Evolutionary conservation across 2,888 invertebrate species (phyloP), one percentile per base, ranked within the genome.

Genomic region (Chalcosyrphus nemorum): DNA sequence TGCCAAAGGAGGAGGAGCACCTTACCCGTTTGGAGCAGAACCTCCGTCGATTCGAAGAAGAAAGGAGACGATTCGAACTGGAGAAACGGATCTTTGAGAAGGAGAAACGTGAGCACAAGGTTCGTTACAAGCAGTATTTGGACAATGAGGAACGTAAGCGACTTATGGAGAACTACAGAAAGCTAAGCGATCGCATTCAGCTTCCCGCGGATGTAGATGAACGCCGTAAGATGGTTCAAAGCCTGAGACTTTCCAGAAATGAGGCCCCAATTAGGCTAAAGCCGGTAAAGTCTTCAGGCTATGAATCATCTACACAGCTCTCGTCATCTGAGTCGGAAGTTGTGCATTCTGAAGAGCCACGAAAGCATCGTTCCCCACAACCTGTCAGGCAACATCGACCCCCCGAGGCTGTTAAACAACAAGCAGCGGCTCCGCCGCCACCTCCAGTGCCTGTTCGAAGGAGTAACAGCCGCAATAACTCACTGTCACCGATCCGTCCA

Each of bases 21-120:
- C 82, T 90, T 0, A 89, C 88, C 11, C 89, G 91, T 0, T 86
- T 91, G 29, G 91, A 91, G 59, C 88, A 88, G 80, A 92, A 92
- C 68, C 81, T 92, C 32, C 88, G 87, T 17, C 88, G 90, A 3
- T 92, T 92, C 52, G 92, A 92, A 82, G 90, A 89, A 17, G 92
- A 92, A 50, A 89, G 91, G 2, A 87, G 89, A 4, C 89, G 90
- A 2, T 92, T 92, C 66, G 93, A 93, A 89, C 90, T 89, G 2
- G 91, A 91, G 68, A 91, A 91, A 74, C 89, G 92, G 11, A 89
- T 89, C 2, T 91, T 90, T 19, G 93, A 93, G 89, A 92, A 92
- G 45, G 92, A 94, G 81, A 92, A 93, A 87, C 93, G 94, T 5
- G 94, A 94, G 21, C 91, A 91, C 70, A 89, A 90, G 72, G 27